phyloP scores from a whole-genome alignment of 2,797 vertebrate genomes.

The Cynodonichthys magdalenae region DNA sequence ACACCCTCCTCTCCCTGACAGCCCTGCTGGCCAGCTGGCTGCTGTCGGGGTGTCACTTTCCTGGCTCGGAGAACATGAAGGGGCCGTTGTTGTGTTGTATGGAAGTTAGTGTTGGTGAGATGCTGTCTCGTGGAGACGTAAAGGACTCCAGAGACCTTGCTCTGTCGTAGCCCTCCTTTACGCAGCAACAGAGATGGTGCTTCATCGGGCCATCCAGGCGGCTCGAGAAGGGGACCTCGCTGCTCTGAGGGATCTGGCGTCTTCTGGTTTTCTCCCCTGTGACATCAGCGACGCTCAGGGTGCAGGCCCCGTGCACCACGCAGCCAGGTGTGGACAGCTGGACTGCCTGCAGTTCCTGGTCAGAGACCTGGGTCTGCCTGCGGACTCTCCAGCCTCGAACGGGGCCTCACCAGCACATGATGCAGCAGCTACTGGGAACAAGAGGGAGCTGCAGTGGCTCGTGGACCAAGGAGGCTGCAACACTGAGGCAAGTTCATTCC shows the following conservation, averaged over 20 bases:
- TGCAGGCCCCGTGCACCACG: slow-evolving; percentile 85
- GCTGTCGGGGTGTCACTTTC: slow-evolving; percentile 77
- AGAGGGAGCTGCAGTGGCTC: slow-evolving; percentile 84
- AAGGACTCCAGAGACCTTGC: slow-evolving; percentile 28
- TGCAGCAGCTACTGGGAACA: slow-evolving; percentile 83
- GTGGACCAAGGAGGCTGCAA: slow-evolving; percentile 78
- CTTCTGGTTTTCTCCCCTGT: slow-evolving; percentile 66
- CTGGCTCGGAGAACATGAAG: slow-evolving; percentile 48
- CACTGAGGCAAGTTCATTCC: slow-evolving; percentile 73
- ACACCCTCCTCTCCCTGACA: slow-evolving; percentile 49
- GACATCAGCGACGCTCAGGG: slow-evolving; percentile 79
- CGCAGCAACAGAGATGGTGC: slow-evolving; percentile 76
- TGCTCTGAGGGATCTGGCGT: slow-evolving; percentile 71
- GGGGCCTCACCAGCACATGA: slow-evolving; percentile 85
- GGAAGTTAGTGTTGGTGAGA: slow-evolving; percentile 29
- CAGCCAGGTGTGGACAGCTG: slow-evolving; percentile 81
- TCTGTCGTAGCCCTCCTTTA: slow-evolving; percentile 36
- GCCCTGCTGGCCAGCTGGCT: slow-evolving; percentile 73
- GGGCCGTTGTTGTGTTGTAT: slow-evolving; percentile 40
- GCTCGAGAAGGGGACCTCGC: slow-evolving; percentile 78
- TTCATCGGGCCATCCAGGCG: slow-evolving; percentile 81
- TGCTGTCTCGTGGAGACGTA: slow-evolving; percentile 28
- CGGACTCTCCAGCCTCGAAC: slow-evolving; percentile 80
- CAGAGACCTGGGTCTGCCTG: slow-evolving; percentile 65
- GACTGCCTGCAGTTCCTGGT: slow-evolving; percentile 85